These are phyloP conservation scores for Mesorhabditis sp. DNA, from an alignment of 2,888 invertebrate species.

Conservation along the genomic window DNA sequence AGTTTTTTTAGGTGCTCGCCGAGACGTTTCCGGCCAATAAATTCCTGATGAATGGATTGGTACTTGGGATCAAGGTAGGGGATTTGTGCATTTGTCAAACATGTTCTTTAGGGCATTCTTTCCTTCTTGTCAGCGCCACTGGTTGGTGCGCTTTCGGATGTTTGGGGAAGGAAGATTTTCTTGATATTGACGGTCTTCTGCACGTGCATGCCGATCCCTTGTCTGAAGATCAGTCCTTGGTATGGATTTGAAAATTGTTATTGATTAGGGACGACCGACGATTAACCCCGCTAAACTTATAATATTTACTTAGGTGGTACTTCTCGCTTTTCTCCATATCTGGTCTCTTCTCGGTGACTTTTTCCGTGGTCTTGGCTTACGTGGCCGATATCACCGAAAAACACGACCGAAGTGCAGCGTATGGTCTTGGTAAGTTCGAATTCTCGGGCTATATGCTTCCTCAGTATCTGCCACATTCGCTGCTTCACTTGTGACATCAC, in stretches of 20 bases:
- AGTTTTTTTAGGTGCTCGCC: conserved; percentile 73
- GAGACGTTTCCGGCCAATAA: conserved; percentile 97
- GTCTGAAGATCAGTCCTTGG: conserved; percentile 98
- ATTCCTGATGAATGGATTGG: conserved; percentile 97
- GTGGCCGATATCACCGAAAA: conserved; percentile 98
- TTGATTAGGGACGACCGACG: too few relatives aligned
- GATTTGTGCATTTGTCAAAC: not conserved
- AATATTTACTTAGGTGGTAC: conserved; percentile 73
- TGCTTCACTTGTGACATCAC: conserved; percentile 96
- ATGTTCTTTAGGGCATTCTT: conserved; percentile 73
- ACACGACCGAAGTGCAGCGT: conserved; percentile 51
- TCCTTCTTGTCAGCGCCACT: conserved; percentile 95
- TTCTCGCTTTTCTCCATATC: conserved; percentile 98
- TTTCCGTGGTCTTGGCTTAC: conserved; percentile 98
- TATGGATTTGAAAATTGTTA: conserved; percentile 55
- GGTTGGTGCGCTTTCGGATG: conserved; percentile 93
- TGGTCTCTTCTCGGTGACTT: conserved; percentile 96
- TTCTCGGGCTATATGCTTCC: not conserved
- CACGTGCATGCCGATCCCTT: conserved; percentile 95
- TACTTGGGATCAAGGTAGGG: conserved; percentile 86
- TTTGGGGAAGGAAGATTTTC: conserved; percentile 97
- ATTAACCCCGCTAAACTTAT: not conserved
- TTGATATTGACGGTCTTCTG: conserved; percentile 76
- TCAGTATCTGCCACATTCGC: conserved; percentile 92
- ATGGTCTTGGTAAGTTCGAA: conserved; percentile 49